These are phyloP conservation scores for Chlorospingus flavigularis DNA, from an alignment of 2,797 vertebrate species.

Conservation along the genomic window DNA sequence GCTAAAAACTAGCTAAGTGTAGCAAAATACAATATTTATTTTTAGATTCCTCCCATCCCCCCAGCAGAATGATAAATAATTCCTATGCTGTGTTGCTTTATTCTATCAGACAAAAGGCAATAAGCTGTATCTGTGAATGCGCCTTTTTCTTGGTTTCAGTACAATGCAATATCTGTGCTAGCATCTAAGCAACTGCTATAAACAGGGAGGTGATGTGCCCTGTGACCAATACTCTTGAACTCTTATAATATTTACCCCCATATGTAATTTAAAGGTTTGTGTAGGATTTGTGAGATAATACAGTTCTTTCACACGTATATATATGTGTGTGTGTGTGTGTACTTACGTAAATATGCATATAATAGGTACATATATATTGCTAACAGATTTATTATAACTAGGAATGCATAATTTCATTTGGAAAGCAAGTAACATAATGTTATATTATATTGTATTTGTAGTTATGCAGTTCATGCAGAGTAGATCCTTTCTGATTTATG, in stretches of 20 bases:
- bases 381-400: not conserved
- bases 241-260: not conserved
- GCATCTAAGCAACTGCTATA: constrained; percentile 32
- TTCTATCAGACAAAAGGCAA: constrained; percentile 24
- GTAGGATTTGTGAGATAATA: not conserved
- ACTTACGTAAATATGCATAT: not conserved
- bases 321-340: not conserved
- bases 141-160: constrained; percentile 48
- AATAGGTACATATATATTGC: not conserved
- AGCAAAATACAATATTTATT: constrained; percentile 48
- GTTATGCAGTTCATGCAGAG: not conserved
- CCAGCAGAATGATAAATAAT: constrained; percentile 21
- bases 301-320: not conserved
- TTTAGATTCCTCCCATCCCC: not conserved
- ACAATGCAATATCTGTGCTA: constrained; percentile 44
- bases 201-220: constrained; percentile 7
- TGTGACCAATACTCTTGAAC: constrained; percentile 4
- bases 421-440: not conserved
- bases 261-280: constrained; percentile 28
- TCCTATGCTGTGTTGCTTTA: not conserved
- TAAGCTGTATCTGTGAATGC: constrained; percentile 36
- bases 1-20: constrained; percentile 27
- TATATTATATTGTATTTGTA: not conserved
- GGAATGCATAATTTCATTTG: not conserved
- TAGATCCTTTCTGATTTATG: not conserved